Conservation (phyloP, 2,888 invertebrate species). For the Dryococelus australis region DNA sequence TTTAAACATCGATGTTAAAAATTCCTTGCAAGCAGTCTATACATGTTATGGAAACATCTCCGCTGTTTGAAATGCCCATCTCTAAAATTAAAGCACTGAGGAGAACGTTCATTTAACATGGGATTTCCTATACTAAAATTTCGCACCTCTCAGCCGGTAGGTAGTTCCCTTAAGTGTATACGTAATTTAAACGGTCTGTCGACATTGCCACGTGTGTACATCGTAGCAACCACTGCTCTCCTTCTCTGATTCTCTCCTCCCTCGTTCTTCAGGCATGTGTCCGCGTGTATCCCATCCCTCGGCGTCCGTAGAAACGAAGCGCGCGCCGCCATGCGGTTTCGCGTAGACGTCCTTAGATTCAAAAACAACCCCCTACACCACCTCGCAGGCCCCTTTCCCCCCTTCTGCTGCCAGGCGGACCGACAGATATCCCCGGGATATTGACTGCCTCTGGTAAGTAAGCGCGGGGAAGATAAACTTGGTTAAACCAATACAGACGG, state of each 20-base stretch:
- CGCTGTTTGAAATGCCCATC: too few relatives aligned
- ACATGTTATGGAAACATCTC: too few relatives aligned
- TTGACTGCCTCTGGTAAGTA: constrained; percentile 4
- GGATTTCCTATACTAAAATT: too few relatives aligned
- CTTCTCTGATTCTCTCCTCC: background rate
- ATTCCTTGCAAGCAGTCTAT: too few relatives aligned
- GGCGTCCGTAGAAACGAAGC: background rate
- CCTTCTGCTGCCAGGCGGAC: background rate
- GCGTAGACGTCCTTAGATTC: background rate
- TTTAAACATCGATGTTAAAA: too few relatives aligned
- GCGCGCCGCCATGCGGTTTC: background rate
- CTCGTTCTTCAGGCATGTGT: background rate
- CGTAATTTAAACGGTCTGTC: too few relatives aligned
- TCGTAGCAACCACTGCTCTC: background rate
- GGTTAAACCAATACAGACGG: constrained; percentile 26
- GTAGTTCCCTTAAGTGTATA: too few relatives aligned
- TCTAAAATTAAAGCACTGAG: too few relatives aligned
- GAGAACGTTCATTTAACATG: too few relatives aligned
- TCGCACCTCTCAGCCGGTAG: too few relatives aligned
- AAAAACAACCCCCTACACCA: background rate
- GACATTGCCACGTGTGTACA: too few relatives aligned
- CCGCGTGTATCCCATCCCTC: background rate
- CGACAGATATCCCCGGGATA: background rate
- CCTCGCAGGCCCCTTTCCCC: background rate
- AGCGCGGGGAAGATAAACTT: background rate